A percentile compares a stretch with the other conserved stretches of the same genome.
Evolutionary conservation across 1,140 invertebrate genomes (phyloP).

Genomic region (Papilio machaon): DNA sequence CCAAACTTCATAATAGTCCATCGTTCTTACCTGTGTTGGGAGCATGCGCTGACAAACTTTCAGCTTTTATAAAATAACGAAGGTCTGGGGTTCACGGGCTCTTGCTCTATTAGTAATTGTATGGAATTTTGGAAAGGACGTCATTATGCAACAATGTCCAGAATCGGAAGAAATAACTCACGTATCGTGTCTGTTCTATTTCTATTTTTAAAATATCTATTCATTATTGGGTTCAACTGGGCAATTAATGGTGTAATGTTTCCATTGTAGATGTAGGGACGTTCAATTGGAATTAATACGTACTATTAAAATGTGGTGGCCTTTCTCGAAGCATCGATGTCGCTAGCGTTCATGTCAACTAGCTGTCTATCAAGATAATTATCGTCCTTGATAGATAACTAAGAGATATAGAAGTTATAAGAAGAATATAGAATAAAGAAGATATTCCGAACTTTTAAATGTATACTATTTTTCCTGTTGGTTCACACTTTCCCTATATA

Average conservation of each 20-base stretch:
- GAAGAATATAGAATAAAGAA: too few species aligned
- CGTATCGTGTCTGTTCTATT: background rate
- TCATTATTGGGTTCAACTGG: background rate
- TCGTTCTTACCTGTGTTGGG: too few species aligned
- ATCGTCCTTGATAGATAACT: conserved; percentile 12
- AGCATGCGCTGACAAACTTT: too few species aligned
- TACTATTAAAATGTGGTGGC: conserved; percentile 8
- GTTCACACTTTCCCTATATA: too few species aligned
- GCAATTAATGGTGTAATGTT: background rate
- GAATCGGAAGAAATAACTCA: background rate
- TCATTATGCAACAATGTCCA: background rate
- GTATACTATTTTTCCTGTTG: background rate
- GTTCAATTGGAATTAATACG: conserved; percentile 11
- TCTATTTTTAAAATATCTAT: conserved; percentile 16
- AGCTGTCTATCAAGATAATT: background rate
- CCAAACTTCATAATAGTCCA: too few species aligned
- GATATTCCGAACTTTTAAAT: background rate
- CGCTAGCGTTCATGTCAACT: background rate
- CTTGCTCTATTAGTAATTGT: too few species aligned
- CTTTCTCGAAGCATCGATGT: background rate
- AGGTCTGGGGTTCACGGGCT: too few species aligned
- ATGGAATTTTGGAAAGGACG: background rate
- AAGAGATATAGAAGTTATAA: background rate
- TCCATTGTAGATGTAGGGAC: conserved; percentile 1
- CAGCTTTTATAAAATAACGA: too few species aligned